Conservation (phyloP, 1,140 invertebrate genomes). For the Muscidifurax raptorellus region DNA sequence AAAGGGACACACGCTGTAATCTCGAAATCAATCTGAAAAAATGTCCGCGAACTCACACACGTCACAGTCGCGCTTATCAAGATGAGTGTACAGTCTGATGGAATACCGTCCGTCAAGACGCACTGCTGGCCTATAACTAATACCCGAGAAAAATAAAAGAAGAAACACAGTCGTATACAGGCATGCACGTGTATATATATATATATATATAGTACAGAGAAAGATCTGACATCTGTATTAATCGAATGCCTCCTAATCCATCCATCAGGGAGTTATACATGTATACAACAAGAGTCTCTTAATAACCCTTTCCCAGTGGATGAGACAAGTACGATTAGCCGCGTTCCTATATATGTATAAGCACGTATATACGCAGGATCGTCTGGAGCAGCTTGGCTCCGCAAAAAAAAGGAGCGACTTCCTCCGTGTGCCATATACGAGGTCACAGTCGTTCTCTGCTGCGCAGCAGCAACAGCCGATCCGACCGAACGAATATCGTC, state of each 20-base stretch:
- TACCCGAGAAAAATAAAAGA: neutral
- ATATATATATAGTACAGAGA: neutral
- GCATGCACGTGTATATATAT: too few relatives aligned
- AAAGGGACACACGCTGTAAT: neutral
- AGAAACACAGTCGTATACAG: too few relatives aligned
- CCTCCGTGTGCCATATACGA: constrained; percentile 22
- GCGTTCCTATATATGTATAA: neutral
- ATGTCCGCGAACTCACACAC: neutral
- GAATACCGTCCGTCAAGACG: neutral
- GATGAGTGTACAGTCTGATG: neutral
- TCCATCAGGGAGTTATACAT: neutral
- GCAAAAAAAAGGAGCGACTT: neutral
- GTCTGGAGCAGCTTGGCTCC: neutral
- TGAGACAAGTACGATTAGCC: neutral
- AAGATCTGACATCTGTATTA: neutral
- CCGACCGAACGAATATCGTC: constrained; percentile 50
- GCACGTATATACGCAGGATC: neutral
- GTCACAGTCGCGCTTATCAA: neutral
- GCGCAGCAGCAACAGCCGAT: constrained; percentile 37
- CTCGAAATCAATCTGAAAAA: neutral
- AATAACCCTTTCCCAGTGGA: constrained; percentile 1
- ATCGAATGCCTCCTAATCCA: neutral
- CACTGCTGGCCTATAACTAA: neutral
- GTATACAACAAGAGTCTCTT: neutral
- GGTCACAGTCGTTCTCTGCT: constrained; percentile 32